phyloP scores from a whole-genome alignment of 2,113 vertebrate species.

The Pyrgilauda ruficollis region DNA sequence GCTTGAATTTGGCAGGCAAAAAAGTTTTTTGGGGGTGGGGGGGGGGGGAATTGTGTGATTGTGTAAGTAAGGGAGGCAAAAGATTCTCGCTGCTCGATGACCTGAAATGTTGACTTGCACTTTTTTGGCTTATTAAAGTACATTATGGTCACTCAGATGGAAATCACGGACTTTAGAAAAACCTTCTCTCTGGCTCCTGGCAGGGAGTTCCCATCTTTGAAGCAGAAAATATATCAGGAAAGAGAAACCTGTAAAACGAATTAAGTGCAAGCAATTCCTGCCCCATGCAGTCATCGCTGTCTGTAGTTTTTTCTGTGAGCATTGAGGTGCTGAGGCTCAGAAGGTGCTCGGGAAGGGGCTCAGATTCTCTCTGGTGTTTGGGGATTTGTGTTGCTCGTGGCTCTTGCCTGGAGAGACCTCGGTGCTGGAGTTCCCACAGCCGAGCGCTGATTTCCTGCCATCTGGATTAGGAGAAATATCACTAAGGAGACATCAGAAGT shows the following conservation, averaged over 20 bases:
- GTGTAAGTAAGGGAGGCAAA: not conserved
- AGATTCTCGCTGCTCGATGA: not conserved
- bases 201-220: not conserved
- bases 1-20: not conserved
- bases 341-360: rapidly evolving
- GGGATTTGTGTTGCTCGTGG: not conserved
- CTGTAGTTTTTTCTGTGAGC: not conserved
- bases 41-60: not conserved
- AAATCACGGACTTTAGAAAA: conserved; percentile 36
- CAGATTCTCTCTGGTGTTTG: not conserved
- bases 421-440: not conserved
- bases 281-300: not conserved
- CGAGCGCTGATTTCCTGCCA: not conserved
- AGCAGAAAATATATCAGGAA: not conserved
- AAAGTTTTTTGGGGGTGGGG: rapidly evolving
- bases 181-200: not conserved
- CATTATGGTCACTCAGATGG: not conserved
- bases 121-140: not conserved
- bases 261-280: not conserved
- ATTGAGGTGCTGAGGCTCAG: not conserved
- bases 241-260: not conserved
- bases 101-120: not conserved
- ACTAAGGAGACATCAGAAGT: conserved; percentile 28
- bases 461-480: not conserved
- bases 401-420: not conserved